These are phyloP conservation scores for Pachypeltis micranthus DNA, from an alignment of 1,140 invertebrate species.

Conservation along the genomic window DNA sequence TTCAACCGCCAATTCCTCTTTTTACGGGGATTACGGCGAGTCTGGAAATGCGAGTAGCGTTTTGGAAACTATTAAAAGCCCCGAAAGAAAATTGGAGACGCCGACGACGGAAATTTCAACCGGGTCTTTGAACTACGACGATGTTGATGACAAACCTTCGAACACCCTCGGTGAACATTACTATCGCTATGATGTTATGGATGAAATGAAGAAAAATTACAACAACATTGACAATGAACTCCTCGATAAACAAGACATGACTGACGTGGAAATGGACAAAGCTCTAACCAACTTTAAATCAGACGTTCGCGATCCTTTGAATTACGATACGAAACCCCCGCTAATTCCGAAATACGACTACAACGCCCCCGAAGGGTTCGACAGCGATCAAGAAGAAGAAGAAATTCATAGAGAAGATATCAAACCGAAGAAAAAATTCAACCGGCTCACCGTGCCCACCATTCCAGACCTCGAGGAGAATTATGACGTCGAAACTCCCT, in stretches of 20 bases:
- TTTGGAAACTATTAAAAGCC: not conserved
- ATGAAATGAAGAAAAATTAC: conserved; percentile 19
- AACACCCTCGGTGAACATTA: conserved; percentile 13
- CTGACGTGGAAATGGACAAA: conserved; percentile 15
- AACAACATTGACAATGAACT: conserved; percentile 3
- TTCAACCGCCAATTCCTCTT: not conserved
- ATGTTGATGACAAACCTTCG: not conserved
- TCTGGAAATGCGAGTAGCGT: not conserved
- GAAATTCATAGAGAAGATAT: conserved; percentile 15
- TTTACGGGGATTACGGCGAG: not conserved
- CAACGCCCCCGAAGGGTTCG: conserved; percentile 19
- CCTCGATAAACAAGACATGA: conserved; percentile 12
- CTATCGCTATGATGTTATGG: conserved; percentile 19
- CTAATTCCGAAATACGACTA: not conserved
- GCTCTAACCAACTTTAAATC: not conserved
- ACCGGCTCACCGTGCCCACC: conserved; percentile 6
- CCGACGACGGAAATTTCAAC: conserved; percentile 11
- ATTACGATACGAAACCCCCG: not conserved
- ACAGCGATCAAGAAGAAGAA: conserved; percentile 25
- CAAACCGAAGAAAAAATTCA: not conserved
- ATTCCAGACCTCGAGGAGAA: conserved; percentile 17
- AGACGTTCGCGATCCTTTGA: not conserved
- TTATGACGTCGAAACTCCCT: conserved; percentile 23
- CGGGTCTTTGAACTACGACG: not conserved
- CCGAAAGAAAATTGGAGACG: not conserved